These are phyloP conservation scores for Diadumene lineata DNA, from an alignment of 92 coral and sea anemone genomes.

Conservation along the genomic window DNA sequence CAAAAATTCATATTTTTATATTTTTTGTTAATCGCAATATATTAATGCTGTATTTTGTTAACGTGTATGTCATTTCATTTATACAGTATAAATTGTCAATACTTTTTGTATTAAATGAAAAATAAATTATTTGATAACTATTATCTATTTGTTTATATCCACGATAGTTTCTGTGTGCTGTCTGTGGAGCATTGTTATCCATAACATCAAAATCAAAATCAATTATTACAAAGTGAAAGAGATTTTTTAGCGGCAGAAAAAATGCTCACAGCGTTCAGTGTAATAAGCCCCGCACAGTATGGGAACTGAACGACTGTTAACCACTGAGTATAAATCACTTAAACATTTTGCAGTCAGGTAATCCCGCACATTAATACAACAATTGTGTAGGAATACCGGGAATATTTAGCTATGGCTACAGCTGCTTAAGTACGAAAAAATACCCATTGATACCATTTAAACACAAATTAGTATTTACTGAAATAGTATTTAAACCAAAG, in stretches of 20 bases:
- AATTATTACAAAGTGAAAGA: too few species aligned
- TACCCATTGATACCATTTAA: not conserved
- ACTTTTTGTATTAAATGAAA: too few species aligned
- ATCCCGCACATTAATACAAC: conserved; percentile 10
- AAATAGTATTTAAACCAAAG: not conserved
- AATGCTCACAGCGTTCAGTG: not conserved
- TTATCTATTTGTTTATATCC: too few species aligned
- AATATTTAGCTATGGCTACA: not conserved
- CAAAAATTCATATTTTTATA: not conserved
- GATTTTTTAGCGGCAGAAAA: too few species aligned
- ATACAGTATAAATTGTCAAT: not conserved
- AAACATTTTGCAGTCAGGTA: not conserved
- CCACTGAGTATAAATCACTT: conserved; percentile 8
- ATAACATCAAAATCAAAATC: too few species aligned
- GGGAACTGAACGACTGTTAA: conserved; percentile 26
- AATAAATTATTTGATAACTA: too few species aligned
- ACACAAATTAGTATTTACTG: not conserved
- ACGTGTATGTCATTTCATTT: not conserved
- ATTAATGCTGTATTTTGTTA: too few species aligned
- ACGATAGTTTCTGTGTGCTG: too few species aligned
- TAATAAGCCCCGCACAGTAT: not conserved
- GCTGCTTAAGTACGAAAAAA: not conserved
- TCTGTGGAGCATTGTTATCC: too few species aligned
- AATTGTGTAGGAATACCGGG: conserved; percentile 4
- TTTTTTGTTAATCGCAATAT: too few species aligned